phyloP scores from a whole-genome alignment of 2,113 vertebrate species.

The Microcebus lehilahytsara region DNA sequence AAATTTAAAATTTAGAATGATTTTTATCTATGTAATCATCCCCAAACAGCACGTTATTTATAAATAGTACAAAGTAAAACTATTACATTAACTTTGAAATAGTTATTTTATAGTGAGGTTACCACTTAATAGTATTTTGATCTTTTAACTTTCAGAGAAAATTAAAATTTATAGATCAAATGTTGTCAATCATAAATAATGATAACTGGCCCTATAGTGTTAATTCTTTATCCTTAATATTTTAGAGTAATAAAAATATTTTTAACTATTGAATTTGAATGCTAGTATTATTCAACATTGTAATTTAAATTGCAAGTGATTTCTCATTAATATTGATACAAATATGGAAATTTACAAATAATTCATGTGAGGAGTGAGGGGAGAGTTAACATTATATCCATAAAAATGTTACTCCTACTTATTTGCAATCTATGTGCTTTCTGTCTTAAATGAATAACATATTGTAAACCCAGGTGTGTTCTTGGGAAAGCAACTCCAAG shows the following conservation, averaged over 20 bases:
- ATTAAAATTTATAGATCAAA: background rate
- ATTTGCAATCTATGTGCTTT: background rate
- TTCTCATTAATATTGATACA: background rate
- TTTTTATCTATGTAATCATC: background rate
- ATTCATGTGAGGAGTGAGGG: background rate
- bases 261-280: background rate
- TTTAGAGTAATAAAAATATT: background rate
- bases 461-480: too few species aligned
- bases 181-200: background rate
- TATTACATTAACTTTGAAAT: background rate
- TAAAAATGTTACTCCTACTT: background rate
- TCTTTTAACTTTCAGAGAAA: background rate
- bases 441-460: background rate
- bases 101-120: background rate
- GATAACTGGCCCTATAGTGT: background rate
- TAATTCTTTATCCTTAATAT: background rate
- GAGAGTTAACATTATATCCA: background rate
- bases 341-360: background rate
- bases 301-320: background rate
- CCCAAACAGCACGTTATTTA: background rate
- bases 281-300: background rate
- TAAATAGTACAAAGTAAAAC: background rate
- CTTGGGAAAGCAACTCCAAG: background rate
- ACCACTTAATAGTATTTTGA: background rate
- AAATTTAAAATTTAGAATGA: background rate